Evolutionary conservation across 2,113 vertebrate genomes (phyloP).

Genomic region (Theristicus caerulescens): DNA sequence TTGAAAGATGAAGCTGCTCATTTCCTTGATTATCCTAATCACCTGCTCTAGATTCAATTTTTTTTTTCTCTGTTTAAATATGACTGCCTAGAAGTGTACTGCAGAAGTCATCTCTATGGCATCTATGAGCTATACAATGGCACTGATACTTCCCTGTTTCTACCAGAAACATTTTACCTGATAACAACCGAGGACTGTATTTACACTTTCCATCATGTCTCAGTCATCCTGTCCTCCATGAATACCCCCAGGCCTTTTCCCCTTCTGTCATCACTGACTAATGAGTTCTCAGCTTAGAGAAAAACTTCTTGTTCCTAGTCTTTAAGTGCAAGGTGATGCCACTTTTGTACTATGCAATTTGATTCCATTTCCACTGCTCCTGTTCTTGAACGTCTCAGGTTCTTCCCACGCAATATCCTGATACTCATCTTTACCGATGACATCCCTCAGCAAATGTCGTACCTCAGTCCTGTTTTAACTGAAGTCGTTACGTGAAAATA

Average conservation of each 20-base stretch:
- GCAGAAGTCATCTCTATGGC: background rate
- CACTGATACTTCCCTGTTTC: background rate
- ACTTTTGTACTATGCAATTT: background rate
- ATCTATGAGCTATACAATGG: background rate
- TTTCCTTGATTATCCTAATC: background rate
- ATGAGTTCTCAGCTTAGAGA: background rate
- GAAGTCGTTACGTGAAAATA: background rate
- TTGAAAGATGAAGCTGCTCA: background rate
- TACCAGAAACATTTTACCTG: background rate
- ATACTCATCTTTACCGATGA: background rate
- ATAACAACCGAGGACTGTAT: background rate
- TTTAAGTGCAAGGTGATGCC: background rate
- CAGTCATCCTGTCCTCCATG: background rate
- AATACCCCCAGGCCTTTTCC: background rate
- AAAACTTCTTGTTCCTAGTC: background rate
- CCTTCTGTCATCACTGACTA: conserved; percentile 15
- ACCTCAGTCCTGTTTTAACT: background rate
- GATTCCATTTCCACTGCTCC: background rate
- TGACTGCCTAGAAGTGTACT: background rate
- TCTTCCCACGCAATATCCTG: background rate
- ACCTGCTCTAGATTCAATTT: background rate
- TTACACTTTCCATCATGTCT: background rate
- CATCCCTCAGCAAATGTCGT: background rate
- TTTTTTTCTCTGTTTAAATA: background rate
- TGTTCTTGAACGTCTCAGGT: background rate